These are phyloP conservation scores for Chymomyza amoena DNA, from an alignment of 2,888 invertebrate genomes.

Conservation along the genomic window DNA sequence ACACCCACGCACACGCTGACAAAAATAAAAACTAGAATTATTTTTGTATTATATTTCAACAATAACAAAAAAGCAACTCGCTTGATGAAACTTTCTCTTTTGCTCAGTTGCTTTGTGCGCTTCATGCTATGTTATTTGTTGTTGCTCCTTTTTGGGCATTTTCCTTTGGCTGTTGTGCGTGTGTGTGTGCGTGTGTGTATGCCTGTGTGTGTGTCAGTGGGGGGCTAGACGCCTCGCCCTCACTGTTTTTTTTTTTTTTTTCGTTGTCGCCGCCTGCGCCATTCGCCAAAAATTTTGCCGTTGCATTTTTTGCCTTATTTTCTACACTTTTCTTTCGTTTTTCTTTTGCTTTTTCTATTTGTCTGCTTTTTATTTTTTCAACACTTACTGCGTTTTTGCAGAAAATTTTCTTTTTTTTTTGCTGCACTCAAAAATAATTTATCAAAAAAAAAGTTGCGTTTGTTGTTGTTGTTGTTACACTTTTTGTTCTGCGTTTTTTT, in stretches of 20 bases:
- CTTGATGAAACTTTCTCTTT: background rate
- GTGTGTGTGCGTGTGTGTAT: background rate
- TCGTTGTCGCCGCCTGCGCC: constrained; percentile 4
- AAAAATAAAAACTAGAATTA: background rate
- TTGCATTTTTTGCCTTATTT: constrained; percentile 53
- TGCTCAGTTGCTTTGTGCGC: constrained; percentile 18
- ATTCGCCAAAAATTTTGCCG: constrained; percentile 11
- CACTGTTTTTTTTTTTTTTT: constrained; percentile 11
- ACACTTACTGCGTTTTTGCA: constrained; percentile 37
- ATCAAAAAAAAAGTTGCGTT: constrained; percentile 12
- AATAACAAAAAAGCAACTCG: background rate
- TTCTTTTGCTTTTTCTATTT: constrained; percentile 5
- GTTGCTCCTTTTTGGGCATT: constrained; percentile 20
- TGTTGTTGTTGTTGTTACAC: constrained; percentile 15
- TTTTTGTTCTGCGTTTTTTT: constrained; percentile 18
- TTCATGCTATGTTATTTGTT: constrained; percentile 11
- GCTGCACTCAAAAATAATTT: background rate
- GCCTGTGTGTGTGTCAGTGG: background rate
- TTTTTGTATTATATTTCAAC: background rate
- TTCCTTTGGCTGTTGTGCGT: constrained; percentile 10
- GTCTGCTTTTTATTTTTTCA: constrained; percentile 3
- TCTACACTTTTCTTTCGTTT: constrained; percentile 38
- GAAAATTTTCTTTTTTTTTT: constrained; percentile 17
- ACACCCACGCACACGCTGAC: background rate
- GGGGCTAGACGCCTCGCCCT: constrained; percentile 55